Conservation (phyloP, 2,888 invertebrate genomes). For the Pseudococcus longispinus region DNA sequence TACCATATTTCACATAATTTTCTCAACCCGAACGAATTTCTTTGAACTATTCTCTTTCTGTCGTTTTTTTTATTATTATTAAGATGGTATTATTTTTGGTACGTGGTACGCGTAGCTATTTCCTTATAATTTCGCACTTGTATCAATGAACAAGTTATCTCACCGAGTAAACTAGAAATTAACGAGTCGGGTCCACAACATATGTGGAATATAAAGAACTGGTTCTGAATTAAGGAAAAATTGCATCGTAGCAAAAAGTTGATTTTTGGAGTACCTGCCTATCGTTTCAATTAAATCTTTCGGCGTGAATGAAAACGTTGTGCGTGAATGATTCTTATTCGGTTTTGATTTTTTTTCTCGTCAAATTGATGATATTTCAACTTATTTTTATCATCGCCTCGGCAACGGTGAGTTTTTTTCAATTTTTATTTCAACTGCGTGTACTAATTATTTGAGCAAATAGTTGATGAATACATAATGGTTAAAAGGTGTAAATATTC, state of each 20-base stretch:
- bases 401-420: conserved; percentile 18
- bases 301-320: conserved; percentile 15
- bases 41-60: neutral
- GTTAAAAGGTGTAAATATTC: neutral
- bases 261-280: conserved; percentile 12
- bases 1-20: neutral
- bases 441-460: neutral
- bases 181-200: neutral
- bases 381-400: neutral
- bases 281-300: conserved; percentile 28
- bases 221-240: conserved; percentile 40
- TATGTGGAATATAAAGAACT: conserved; percentile 1
- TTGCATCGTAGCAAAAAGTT: conserved; percentile 26
- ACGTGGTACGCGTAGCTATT: neutral
- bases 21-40: neutral
- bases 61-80: neutral
- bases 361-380: conserved; percentile 25
- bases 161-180: conserved; percentile 38
- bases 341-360: neutral
- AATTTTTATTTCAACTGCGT: neutral
- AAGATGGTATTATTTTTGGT: neutral
- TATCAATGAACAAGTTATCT: conserved; percentile 41
- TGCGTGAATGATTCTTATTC: neutral
- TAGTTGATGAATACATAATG: neutral
- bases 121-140: conserved; percentile 8